Evolutionary conservation across 2,888 invertebrate genomes (phyloP).

Genomic region (Microchrysa polita): DNA sequence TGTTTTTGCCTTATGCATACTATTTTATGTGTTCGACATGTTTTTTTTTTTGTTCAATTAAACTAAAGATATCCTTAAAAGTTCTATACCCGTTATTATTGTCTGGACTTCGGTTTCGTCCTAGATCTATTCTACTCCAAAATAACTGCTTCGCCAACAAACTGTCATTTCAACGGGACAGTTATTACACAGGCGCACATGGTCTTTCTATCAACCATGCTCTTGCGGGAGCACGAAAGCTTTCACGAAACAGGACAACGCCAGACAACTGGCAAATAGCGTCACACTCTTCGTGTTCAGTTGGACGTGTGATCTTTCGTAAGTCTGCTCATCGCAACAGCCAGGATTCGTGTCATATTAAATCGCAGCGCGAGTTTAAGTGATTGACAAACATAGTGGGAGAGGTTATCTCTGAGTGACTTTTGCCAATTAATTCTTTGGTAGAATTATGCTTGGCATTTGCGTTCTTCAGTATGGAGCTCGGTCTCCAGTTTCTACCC

Average conservation of each 20-base stretch:
- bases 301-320: slow-evolving; percentile 18
- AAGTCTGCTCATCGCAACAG: background rate
- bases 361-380: slow-evolving; percentile 20
- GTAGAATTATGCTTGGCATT: no score
- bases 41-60: no score
- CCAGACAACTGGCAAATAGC: slow-evolving; percentile 21
- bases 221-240: slow-evolving; percentile 16
- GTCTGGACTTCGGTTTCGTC: no score
- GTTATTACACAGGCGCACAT: background rate
- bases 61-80: no score
- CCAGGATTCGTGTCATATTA: background rate
- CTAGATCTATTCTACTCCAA: slow-evolving; percentile 13
- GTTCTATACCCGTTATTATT: no score
- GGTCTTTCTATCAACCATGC: slow-evolving; percentile 5
- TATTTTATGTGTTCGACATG: no score
- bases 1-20: no score
- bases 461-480: no score
- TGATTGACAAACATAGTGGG: background rate
- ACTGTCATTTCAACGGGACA: slow-evolving; percentile 19
- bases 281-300: slow-evolving; percentile 29
- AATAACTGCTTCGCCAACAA: slow-evolving; percentile 12
- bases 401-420: slow-evolving; percentile 1
- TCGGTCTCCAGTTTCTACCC: no score
- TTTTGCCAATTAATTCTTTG: no score
- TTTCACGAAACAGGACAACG: background rate